Evolutionary conservation across 2,888 invertebrate genomes (phyloP).

Genomic region (Macaria liturata): DNA sequence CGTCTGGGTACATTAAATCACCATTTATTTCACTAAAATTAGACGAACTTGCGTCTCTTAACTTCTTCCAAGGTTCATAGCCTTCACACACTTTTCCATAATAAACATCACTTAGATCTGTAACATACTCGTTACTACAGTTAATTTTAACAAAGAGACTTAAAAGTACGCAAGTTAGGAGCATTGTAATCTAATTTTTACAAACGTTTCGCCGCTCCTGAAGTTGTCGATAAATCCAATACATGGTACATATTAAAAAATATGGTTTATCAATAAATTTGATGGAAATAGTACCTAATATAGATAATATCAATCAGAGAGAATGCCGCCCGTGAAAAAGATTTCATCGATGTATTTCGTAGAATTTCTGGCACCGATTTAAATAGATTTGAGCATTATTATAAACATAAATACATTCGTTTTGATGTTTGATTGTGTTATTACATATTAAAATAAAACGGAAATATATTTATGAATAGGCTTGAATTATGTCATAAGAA

Average conservation of each 20-base stretch:
- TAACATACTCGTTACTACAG: not conserved
- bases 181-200: conserved; percentile 9
- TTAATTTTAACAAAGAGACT: not conserved
- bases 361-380: conserved; percentile 4
- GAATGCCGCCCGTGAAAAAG: not conserved
- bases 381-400: not conserved
- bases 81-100: conserved; percentile 18
- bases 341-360: conserved; percentile 5
- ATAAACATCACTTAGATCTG: conserved; percentile 11
- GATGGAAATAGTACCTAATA: conserved; percentile 9
- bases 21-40: not conserved
- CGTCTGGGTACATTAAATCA: conserved; percentile 3
- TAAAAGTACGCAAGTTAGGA: not conserved
- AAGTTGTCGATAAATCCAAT: conserved; percentile 11
- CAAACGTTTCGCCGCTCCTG: conserved; percentile 9
- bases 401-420: too few relatives aligned
- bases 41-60: not conserved
- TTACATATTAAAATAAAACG: too few relatives aligned
- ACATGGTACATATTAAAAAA: conserved; percentile 10
- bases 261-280: conserved; percentile 10
- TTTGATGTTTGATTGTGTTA: too few relatives aligned
- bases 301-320: conserved; percentile 20
- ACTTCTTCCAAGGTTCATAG: conserved; percentile 11
- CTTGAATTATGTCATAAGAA: too few relatives aligned
- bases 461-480: too few relatives aligned